These are phyloP conservation scores for Ceyx cyanopectus DNA, from an alignment of 2,113 vertebrate genomes.

Conservation along the genomic window DNA sequence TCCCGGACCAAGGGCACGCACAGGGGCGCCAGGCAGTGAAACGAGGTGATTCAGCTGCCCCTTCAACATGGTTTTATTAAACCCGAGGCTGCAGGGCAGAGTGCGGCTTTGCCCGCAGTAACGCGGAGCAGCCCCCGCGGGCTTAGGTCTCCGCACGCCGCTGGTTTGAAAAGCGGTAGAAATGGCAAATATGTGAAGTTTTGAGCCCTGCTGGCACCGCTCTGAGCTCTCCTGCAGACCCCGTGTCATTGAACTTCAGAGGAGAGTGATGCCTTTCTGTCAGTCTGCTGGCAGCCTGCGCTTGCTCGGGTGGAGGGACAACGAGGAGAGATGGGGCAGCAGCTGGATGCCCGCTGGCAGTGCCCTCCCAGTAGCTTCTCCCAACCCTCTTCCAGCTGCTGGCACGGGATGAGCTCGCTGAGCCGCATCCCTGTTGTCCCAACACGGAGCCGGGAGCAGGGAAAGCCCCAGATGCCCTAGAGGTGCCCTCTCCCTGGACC, in stretches of 20 bases:
- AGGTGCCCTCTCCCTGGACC: not conserved
- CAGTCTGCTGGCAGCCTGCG: fast-evolving
- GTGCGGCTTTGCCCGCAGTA: fast-evolving
- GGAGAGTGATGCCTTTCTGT: not conserved
- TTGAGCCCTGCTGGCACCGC: not conserved
- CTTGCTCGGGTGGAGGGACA: too few species aligned
- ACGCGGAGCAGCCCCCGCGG: not conserved
- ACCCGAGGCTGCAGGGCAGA: not conserved
- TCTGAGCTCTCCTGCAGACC: not conserved
- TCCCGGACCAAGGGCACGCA: not conserved
- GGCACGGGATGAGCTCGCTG: fast-evolving
- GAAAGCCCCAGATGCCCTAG: not conserved
- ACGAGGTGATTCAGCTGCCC: not conserved
- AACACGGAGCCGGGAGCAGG: fast-evolving
- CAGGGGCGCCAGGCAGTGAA: fast-evolving
- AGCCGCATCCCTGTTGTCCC: fast-evolving
- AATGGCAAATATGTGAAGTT: not conserved
- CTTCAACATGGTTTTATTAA: not conserved
- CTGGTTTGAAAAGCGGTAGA: not conserved
- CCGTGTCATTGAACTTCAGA: not conserved
- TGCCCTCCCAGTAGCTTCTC: not conserved
- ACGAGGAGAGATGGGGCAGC: not conserved
- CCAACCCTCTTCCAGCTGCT: not conserved
- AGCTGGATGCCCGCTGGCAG: not conserved
- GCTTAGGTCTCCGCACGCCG: not conserved